These are phyloP conservation scores for Lepidocyrtoides sp. DNA, from an alignment of 2,888 invertebrate species.

Conservation along the genomic window DNA sequence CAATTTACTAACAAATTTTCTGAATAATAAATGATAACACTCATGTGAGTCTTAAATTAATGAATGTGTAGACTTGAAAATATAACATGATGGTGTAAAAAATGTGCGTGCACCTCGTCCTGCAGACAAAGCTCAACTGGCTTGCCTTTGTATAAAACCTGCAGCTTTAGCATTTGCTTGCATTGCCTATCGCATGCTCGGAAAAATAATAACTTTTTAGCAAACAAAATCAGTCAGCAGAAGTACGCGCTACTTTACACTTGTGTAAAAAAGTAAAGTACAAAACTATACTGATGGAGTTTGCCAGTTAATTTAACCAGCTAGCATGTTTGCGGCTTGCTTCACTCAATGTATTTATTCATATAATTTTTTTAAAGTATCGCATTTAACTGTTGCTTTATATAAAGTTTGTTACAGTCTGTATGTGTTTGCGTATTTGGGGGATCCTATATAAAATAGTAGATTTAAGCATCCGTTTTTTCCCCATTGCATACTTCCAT, in stretches of 20 bases:
- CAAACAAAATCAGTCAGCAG: background rate
- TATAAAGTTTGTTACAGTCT: background rate
- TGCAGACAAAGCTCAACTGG: constrained; percentile 65
- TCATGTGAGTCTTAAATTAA: too few relatives aligned
- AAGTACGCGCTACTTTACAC: background rate
- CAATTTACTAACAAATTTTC: constrained; percentile 10
- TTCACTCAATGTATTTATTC: background rate
- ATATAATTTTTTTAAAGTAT: background rate
- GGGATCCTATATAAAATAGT: too few relatives aligned
- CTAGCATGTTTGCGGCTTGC: background rate
- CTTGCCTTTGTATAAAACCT: constrained; percentile 40
- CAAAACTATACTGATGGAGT: background rate
- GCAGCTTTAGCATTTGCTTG: constrained; percentile 8
- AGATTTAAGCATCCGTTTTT: too few relatives aligned
- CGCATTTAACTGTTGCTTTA: too few relatives aligned
- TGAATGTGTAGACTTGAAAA: background rate
- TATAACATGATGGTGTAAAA: background rate
- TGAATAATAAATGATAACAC: background rate
- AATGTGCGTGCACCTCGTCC: constrained; percentile 41
- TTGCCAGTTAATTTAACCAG: background rate
- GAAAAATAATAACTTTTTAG: background rate
- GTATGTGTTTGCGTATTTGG: too few relatives aligned
- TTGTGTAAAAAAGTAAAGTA: background rate
- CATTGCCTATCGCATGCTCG: background rate
- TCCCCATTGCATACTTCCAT: too few relatives aligned